Evolutionary conservation across 2,888 invertebrate genomes (phyloP).

Genomic region (Drosophila rellima): DNA sequence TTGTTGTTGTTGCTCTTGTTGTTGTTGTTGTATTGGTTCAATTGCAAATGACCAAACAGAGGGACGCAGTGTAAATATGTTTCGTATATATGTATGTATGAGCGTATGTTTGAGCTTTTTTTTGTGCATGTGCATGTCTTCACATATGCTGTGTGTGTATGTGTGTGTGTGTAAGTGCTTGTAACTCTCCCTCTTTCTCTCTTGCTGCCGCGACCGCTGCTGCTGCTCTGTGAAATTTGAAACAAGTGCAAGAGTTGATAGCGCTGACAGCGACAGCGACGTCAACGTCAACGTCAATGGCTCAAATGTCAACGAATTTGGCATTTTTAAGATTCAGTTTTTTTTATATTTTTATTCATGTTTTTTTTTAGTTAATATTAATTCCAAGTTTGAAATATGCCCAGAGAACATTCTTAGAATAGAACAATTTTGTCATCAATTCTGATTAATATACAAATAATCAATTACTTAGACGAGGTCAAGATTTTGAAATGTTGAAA

Average conservation of each 20-base stretch:
- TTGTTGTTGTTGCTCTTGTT: conserved; percentile 13
- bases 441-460: no score
- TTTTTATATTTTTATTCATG: neutral
- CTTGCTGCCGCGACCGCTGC: conserved; percentile 24
- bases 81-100: conserved; percentile 11
- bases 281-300: conserved; percentile 25
- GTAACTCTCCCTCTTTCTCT: conserved; percentile 20
- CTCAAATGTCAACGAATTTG: conserved; percentile 45
- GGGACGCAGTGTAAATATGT: conserved; percentile 62
- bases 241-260: conserved; percentile 32
- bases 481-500: neutral
- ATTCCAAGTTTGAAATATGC: neutral
- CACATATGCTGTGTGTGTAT: conserved; percentile 2
- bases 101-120: conserved; percentile 7
- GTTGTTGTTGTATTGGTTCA: conserved; percentile 64
- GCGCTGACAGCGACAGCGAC: conserved; percentile 37
- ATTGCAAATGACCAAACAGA: conserved; percentile 71
- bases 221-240: conserved; percentile 34
- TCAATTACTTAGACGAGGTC: no score
- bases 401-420: neutral
- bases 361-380: neutral
- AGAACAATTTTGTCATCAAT: neutral
- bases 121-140: conserved; percentile 9
- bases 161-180: conserved; percentile 8
- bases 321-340: conserved; percentile 1